Evolutionary conservation across 2,797 vertebrate genomes (phyloP).

Genomic region (Bovichtus diacanthus): DNA sequence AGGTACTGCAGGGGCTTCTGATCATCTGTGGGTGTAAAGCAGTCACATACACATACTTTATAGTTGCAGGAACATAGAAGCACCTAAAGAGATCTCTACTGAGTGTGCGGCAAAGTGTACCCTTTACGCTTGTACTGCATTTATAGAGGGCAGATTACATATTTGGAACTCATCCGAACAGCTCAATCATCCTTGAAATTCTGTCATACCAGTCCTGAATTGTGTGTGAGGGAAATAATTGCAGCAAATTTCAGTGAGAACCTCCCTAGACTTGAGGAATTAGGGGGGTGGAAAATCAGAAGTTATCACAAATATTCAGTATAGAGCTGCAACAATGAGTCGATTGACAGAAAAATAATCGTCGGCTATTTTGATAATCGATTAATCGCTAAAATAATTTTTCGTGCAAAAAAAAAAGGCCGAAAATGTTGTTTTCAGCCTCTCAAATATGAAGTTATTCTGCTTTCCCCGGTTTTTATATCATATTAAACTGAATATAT

Average conservation of each 20-base stretch:
- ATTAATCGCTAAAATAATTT: too few species aligned
- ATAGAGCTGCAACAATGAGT: too few species aligned
- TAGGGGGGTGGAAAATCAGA: not conserved
- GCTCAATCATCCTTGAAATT: not conserved
- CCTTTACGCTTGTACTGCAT: not conserved
- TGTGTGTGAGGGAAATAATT: too few species aligned
- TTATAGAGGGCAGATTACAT: not conserved
- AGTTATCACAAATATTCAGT: not conserved
- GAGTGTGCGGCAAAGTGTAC: not conserved
- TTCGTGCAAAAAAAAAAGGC: too few species aligned
- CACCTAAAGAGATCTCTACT: not conserved
- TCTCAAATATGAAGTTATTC: too few species aligned
- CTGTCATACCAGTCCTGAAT: not conserved
- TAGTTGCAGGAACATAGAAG: not conserved
- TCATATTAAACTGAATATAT: too few species aligned
- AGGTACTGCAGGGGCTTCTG: constrained; percentile 56
- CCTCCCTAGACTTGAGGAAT: not conserved
- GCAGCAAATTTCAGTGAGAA: not conserved
- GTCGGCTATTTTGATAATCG: too few species aligned
- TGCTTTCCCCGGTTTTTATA: too few species aligned
- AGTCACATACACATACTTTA: constrained; percentile 31
- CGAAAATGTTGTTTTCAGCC: too few species aligned
- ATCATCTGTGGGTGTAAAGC: constrained; percentile 32
- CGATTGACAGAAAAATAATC: too few species aligned
- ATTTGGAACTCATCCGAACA: not conserved